Conservation (phyloP, 2,113 vertebrate species). For the Neodontobutis hainanensis region DNA sequence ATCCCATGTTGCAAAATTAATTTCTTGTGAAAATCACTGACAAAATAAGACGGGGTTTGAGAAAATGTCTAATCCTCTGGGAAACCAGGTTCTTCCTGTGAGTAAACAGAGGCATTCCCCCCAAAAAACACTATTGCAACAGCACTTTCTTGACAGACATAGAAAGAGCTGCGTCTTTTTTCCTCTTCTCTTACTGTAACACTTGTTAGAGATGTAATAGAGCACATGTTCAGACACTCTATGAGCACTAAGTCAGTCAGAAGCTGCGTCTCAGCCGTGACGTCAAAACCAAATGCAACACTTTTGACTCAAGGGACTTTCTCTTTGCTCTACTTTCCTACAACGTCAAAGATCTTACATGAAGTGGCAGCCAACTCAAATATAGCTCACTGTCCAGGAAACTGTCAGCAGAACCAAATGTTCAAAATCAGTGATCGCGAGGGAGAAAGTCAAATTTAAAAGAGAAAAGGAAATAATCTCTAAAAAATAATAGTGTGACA, state of each 20-base stretch:
- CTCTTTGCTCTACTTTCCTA: neutral
- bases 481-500: too few species aligned
- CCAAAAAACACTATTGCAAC: neutral
- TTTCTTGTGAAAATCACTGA: slow-evolving; percentile 22
- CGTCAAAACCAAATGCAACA: neutral
- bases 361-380: slow-evolving; percentile 36
- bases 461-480: too few species aligned
- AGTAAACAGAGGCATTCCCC: slow-evolving; percentile 16
- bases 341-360: neutral
- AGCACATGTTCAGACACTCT: too few species aligned
- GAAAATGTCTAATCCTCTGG: slow-evolving; percentile 2
- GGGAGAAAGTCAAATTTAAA: too few species aligned
- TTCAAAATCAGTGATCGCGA: neutral
- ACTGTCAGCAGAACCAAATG: neutral
- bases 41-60: slow-evolving; percentile 3
- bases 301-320: slow-evolving; percentile 4
- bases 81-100: slow-evolving; percentile 25
- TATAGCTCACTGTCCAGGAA: slow-evolving; percentile 7
- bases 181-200: too few species aligned
- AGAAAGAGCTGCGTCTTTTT: neutral
- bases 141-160: neutral
- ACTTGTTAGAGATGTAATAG: too few species aligned
- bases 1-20: slow-evolving; percentile 23
- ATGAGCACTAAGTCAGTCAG: too few species aligned
- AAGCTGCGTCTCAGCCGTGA: neutral